phyloP scores from a whole-genome alignment of 2,113 vertebrate species.

The Pomatorhinus ruficollis region DNA sequence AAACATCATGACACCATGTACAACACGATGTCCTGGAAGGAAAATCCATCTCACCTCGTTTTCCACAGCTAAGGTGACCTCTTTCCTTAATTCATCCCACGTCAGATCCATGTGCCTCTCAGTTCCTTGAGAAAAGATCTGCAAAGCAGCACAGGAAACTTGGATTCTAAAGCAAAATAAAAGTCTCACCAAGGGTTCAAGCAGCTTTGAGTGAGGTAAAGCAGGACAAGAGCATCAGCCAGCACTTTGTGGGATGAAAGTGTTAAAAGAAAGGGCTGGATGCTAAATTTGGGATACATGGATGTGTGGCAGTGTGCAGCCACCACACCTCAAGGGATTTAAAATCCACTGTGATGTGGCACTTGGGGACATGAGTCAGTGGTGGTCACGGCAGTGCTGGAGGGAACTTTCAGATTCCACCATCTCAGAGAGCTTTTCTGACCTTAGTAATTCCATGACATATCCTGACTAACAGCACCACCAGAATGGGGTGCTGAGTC shows the following conservation, averaged over 20 bases:
- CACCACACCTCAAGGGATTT: not conserved
- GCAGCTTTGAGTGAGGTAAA: not conserved
- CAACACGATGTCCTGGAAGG: not conserved
- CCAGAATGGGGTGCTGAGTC: accelerated
- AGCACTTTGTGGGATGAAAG: accelerated
- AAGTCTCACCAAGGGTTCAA: not conserved
- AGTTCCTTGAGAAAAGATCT: slow-evolving; percentile 88
- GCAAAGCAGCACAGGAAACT: not conserved
- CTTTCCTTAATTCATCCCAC: slow-evolving; percentile 89
- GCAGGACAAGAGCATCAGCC: not conserved
- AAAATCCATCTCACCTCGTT: slow-evolving; percentile 78
- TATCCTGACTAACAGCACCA: not conserved
- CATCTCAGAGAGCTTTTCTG: not conserved
- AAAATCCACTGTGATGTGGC: not conserved
- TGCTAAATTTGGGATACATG: not conserved
- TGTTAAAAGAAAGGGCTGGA: not conserved
- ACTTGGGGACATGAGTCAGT: not conserved
- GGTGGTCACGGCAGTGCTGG: not conserved
- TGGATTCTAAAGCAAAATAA: not conserved
- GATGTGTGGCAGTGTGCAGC: not conserved
- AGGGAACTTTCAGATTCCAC: not conserved
- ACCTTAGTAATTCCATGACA: not conserved
- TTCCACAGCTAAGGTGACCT: slow-evolving; percentile 91
- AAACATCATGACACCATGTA: accelerated
- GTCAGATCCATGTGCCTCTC: slow-evolving; percentile 81